Base-by-base conservation (phyloP, 1,140 invertebrate genomes). In the Frieseomelitta varia region DNA sequence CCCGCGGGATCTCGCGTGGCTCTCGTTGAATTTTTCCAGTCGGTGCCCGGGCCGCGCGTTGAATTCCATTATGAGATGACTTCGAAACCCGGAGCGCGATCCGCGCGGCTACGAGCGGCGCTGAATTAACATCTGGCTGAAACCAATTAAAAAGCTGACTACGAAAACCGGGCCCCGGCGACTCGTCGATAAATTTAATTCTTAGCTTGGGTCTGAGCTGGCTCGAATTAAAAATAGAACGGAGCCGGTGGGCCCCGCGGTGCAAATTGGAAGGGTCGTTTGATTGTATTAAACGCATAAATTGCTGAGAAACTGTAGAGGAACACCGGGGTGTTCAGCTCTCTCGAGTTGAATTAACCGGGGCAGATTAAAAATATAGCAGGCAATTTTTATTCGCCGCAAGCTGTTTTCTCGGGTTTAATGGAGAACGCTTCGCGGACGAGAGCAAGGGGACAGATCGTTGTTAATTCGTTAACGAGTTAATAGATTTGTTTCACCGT, bases 31-130 rank as follows among this genome's bases (percentile, higher is more conserved):
- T 87, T 88, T 88, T 84, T 86, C 81, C 81, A 67, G 67, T 47
- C 39, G 6, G 39, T 47, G 39, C 30, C 39, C 39, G 39, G 79
- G 73, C 63, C 63, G 72, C 81, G 75, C 61, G 85, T 75, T 63
- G 74, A 74, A 87, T 88, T 87, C 78, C 85, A 85, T 90, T 90
- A 85, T 65, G 81, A 76, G 80, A 89, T 82, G 85, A 75, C 69
- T 47, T 61, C 51, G 17, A 24, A 69, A 11, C 1, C 12, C 53
- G n/a, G 6, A 51, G 12, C 8, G 27, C 27, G 39, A 47, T 47
- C 39, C 39, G 14, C 1, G 17, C 30, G 30, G 30, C 30, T 30
- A 30, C 30, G 30, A 30, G 30, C 30, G 1, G 39, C 39, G 39
- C 39, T 47, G 39, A 47, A 47, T 47, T 8, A 47, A 8, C 39